phyloP scores from a whole-genome alignment of 2,888 invertebrate species.

The Drosophila borealis region DNA sequence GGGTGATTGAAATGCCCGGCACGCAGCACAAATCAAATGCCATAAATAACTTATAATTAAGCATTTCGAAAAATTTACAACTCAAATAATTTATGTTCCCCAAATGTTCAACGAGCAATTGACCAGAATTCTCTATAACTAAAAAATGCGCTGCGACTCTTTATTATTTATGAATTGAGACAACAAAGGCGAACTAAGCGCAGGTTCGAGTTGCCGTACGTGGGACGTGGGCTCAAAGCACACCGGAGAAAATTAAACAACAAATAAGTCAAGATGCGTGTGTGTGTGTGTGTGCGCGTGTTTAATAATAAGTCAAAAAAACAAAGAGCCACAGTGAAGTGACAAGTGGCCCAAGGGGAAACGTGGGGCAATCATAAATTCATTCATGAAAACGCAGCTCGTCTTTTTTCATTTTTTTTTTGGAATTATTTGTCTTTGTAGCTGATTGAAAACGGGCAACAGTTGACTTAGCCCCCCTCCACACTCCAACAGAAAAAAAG shows the following conservation, averaged over 20 bases:
- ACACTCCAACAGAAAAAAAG: background rate
- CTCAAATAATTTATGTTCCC: constrained; percentile 69
- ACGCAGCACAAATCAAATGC: constrained; percentile 66
- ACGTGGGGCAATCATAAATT: constrained; percentile 67
- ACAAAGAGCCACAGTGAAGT: constrained; percentile 25
- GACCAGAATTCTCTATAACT: constrained; percentile 50
- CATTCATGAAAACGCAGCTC: constrained; percentile 69
- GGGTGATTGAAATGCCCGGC: constrained; percentile 46
- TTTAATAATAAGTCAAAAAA: constrained; percentile 53
- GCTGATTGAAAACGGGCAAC: constrained; percentile 22
- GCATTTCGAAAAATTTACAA: constrained; percentile 70
- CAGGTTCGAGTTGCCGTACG: constrained; percentile 4
- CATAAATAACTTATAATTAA: constrained; percentile 74
- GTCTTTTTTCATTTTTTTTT: background rate
- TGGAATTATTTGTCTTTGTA: constrained; percentile 16
- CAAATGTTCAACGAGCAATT: constrained; percentile 68
- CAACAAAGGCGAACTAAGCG: constrained; percentile 4
- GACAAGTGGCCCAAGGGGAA: constrained; percentile 3
- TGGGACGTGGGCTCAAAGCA: constrained; percentile 28
- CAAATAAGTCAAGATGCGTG: constrained; percentile 29
- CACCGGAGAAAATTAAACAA: constrained; percentile 48
- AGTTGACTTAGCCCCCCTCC: constrained; percentile 10
- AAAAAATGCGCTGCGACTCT: constrained; percentile 11
- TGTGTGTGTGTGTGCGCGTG: constrained; percentile 22
- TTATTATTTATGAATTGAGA: constrained; percentile 67